phyloP scores from a whole-genome alignment of 2,797 vertebrate species.

The Tamandua tetradactyla region DNA sequence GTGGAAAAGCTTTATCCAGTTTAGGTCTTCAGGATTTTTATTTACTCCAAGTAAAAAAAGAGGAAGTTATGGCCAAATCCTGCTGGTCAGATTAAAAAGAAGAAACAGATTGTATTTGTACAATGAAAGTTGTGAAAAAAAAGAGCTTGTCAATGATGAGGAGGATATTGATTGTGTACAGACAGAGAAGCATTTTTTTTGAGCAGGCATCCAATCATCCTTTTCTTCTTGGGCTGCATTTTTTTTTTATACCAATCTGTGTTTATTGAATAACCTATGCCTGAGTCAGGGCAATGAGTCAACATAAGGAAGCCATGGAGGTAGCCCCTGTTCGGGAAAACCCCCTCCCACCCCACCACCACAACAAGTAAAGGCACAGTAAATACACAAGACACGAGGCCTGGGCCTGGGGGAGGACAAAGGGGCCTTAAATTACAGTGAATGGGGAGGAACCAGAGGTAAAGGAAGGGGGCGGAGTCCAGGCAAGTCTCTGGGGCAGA shows the following conservation, averaged over 20 bases:
- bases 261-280: slow-evolving; percentile 75
- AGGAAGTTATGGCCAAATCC: slow-evolving; percentile 98
- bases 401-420: neutral
- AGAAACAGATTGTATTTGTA: slow-evolving; percentile 98
- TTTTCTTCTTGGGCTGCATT: slow-evolving; percentile 97
- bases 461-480: too few species aligned
- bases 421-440: slow-evolving; percentile 66
- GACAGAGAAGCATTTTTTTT: slow-evolving; percentile 99
- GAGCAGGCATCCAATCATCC: slow-evolving; percentile 99
- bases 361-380: slow-evolving; percentile 79
- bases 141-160: slow-evolving; percentile 98
- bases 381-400: slow-evolving; percentile 76
- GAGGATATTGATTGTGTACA: slow-evolving; percentile 99
- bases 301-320: slow-evolving; percentile 48
- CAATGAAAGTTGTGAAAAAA: slow-evolving; percentile 99
- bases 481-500: neutral
- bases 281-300: slow-evolving; percentile 47
- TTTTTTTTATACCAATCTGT: slow-evolving; percentile 64
- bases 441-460: neutral
- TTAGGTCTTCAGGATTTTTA: slow-evolving; percentile 97
- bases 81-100: slow-evolving; percentile 96
- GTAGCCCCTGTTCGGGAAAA: slow-evolving; percentile 53
- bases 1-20: slow-evolving; percentile 94
- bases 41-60: slow-evolving; percentile 95
- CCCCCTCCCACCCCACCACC: slow-evolving; percentile 62